Base-by-base conservation (phyloP, 2,797 vertebrate species). In the Hemibagrus guttatus region DNA sequence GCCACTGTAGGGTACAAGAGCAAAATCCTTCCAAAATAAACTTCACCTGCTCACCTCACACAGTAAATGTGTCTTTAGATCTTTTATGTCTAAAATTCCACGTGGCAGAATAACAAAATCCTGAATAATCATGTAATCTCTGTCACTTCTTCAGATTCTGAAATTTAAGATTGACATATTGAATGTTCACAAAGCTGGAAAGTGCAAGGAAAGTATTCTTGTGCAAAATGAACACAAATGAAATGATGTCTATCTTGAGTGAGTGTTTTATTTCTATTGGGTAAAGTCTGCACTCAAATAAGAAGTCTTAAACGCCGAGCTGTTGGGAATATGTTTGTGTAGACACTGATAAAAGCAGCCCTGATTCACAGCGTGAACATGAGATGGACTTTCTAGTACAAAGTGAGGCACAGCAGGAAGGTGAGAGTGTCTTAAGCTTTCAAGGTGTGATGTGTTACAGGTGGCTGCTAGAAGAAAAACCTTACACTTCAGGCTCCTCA, bases 401-500 rank as follows among this genome's bases (percentile, higher is more conserved):
- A 26, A 76, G 52, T 42, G 7, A 31, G 7, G 52, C 46, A 52
- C n/a, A 28, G 52, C 17, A 35, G 56, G 54, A 28, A 28, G 4
- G 14, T 3, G 26, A 17, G 26, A 31, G n/a, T 49, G 7, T 49
- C 9, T 49, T 49, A 14, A 16, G 11, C 61, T 52, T 81, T 81
- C 11, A 64, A 28, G 35, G 26, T 42, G 78, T 16, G 35, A 63
- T 28, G 78, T n/a, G 23, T 17, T 23, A 1, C 54, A 39, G 6
- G 7, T 0, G 8, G 81, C 19, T 56, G 75, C 17, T 21, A 28
- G 28, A 13, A 54, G 74, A 31, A 31, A 13, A 35, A 19, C 66
- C 63, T 49, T 64, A 74, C 79, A 54, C 72, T 69, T 54, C 42
- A 84, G 66, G 59, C 23, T 26, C 28, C 52, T 87, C 81, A 85